Conservation (phyloP, 2,888 invertebrate species). For the Agonum fuliginosum region DNA sequence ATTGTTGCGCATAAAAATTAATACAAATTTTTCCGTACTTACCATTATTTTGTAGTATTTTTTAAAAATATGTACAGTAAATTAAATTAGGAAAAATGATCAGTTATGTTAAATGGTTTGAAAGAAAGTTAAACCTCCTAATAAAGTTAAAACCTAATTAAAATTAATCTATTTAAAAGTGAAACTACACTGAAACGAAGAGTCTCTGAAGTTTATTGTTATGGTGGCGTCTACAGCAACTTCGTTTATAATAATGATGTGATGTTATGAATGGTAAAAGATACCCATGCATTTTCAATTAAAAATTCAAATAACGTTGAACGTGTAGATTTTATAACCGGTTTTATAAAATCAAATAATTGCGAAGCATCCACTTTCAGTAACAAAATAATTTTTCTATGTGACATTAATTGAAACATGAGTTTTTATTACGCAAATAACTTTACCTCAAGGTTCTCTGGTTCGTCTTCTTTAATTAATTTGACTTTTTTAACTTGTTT, state of each 20-base stretch:
- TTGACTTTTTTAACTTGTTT: slow-evolving; percentile 47
- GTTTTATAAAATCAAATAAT: slow-evolving; percentile 54
- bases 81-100: too few species aligned
- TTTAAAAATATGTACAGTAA: too few species aligned
- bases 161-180: background rate
- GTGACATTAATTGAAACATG: slow-evolving; percentile 59
- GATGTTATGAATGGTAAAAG: slow-evolving; percentile 50
- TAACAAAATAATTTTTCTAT: slow-evolving; percentile 59
- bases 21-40: background rate
- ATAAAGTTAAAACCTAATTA: background rate
- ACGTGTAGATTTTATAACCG: slow-evolving; percentile 52
- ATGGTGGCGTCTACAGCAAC: slow-evolving; percentile 14
- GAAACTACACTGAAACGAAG: background rate
- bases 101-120: background rate
- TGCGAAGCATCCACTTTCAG: slow-evolving; percentile 53
- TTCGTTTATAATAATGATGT: slow-evolving; percentile 41
- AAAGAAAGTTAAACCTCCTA: background rate
- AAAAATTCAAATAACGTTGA: slow-evolving; percentile 45
- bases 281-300: slow-evolving; percentile 50
- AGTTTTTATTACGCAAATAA: slow-evolving; percentile 58
- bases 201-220: background rate
- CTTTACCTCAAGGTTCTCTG: slow-evolving; percentile 49
- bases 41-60: too few species aligned
- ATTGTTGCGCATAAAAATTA: background rate
- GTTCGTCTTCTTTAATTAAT: slow-evolving; percentile 58